These are phyloP conservation scores for Porites lutea DNA, from an alignment of 64 coral and sea anemone species.

Conservation along the genomic window DNA sequence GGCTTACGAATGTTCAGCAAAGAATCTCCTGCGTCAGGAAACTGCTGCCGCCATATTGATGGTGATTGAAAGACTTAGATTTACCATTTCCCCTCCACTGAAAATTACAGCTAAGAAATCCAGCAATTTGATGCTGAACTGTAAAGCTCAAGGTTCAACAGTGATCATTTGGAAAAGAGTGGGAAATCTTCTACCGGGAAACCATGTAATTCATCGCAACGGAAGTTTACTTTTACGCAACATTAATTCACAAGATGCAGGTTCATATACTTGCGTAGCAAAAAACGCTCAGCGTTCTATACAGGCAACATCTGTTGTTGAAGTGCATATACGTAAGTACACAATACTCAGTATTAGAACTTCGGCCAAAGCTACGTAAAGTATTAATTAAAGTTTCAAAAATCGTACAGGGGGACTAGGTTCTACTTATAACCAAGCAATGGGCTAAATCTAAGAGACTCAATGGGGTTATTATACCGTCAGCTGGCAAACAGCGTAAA, in stretches of 20 bases:
- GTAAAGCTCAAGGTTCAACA: not conserved
- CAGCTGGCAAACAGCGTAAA: too few relatives aligned
- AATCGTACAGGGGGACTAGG: too few relatives aligned
- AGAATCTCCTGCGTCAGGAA: conserved; percentile 16
- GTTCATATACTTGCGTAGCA: conserved; percentile 4
- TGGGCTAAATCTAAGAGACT: too few relatives aligned
- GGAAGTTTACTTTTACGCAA: conserved; percentile 17
- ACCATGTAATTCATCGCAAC: conserved; percentile 14
- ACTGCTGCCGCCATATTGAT: not conserved
- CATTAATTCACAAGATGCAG: not conserved
- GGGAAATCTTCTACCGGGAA: not conserved
- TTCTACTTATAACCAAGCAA: too few relatives aligned
- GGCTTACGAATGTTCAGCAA: conserved; percentile 3
- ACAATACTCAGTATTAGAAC: too few relatives aligned
- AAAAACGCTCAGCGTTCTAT: conserved; percentile 16
- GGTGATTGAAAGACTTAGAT: conserved; percentile 6
- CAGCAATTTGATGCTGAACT: not conserved
- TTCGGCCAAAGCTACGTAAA: too few relatives aligned
- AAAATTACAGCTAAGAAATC: not conserved
- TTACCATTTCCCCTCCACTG: not conserved
- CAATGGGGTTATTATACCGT: too few relatives aligned
- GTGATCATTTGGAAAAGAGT: conserved; percentile 6
- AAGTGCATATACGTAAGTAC: not conserved
- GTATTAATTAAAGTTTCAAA: too few relatives aligned
- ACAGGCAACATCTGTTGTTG: too few relatives aligned